Conservation (phyloP, 2,113 vertebrate genomes). For the Apaloderma vittatum region DNA sequence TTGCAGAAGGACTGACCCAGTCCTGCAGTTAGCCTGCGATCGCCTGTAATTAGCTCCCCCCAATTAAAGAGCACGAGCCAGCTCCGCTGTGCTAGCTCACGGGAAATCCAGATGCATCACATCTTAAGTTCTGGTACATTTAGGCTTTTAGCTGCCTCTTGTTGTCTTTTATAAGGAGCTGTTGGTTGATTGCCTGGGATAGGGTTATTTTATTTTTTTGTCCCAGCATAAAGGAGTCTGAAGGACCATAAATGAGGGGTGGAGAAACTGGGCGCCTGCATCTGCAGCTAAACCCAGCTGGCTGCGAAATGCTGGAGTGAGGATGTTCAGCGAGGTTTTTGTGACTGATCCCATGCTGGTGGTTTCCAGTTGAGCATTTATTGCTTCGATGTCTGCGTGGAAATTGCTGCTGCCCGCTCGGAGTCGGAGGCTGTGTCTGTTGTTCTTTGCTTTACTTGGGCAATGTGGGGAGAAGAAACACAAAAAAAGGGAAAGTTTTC, state of each 20-base stretch:
- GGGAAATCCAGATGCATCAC: rapidly evolving
- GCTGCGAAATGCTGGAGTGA: background rate
- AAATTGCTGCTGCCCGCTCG: background rate
- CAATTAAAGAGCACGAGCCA: background rate
- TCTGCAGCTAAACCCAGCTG: background rate
- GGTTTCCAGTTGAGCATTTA: background rate
- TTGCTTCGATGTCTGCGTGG: background rate
- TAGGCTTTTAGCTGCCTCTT: background rate
- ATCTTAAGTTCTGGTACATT: background rate
- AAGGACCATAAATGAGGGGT: background rate
- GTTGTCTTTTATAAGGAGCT: background rate
- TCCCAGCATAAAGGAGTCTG: background rate
- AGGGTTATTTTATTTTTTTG: background rate
- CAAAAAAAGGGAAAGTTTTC: background rate
- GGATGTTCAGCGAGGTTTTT: rapidly evolving
- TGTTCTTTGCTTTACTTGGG: background rate
- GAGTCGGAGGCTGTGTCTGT: background rate
- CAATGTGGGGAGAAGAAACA: rapidly evolving
- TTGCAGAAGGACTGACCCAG: background rate
- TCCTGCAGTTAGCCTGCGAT: too few species aligned
- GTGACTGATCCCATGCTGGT: background rate
- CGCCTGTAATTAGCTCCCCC: background rate
- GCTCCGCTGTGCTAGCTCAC: background rate
- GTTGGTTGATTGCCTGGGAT: background rate
- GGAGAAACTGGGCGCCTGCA: background rate